Evolutionary conservation across 2,797 vertebrate genomes (phyloP).

Genomic region (Decapterus maruadsi): DNA sequence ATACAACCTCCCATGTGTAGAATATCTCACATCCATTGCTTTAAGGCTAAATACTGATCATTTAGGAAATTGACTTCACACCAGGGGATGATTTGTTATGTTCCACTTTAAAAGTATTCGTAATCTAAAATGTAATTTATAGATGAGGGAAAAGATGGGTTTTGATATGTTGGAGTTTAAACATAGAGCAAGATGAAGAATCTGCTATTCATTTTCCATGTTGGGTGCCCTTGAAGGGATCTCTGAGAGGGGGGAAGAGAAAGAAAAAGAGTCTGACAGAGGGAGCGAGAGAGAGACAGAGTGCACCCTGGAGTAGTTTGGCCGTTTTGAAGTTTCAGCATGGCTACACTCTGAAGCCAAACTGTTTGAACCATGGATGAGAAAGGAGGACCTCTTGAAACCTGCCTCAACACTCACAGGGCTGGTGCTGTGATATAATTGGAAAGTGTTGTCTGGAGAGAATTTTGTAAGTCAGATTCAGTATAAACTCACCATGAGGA

Average conservation of each 20-base stretch:
- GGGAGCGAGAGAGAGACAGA: slow-evolving; percentile 31
- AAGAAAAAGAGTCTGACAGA: slow-evolving; percentile 18
- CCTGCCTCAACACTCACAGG: slow-evolving; percentile 38
- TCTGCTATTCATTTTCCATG: slow-evolving; percentile 59
- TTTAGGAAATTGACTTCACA: slow-evolving; percentile 59
- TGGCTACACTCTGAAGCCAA: slow-evolving; percentile 67
- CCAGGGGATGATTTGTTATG: slow-evolving; percentile 55
- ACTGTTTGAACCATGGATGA: slow-evolving; percentile 68
- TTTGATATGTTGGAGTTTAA: slow-evolving; percentile 46
- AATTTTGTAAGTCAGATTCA: slow-evolving; percentile 40
- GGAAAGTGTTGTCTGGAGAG: slow-evolving; percentile 45
- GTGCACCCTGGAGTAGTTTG: slow-evolving; percentile 65
- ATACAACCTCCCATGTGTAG: slow-evolving; percentile 32
- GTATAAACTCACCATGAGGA: slow-evolving; percentile 28
- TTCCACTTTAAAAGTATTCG: slow-evolving; percentile 61
- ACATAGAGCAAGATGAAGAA: slow-evolving; percentile 52
- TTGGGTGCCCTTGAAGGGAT: slow-evolving; percentile 52
- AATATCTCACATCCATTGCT: slow-evolving; percentile 49
- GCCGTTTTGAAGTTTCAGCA: slow-evolving; percentile 66
- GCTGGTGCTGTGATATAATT: slow-evolving; percentile 51
- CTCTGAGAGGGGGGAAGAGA: slow-evolving; percentile 24
- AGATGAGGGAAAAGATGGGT: slow-evolving; percentile 38
- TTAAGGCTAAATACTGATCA: slow-evolving; percentile 61
- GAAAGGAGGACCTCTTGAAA: slow-evolving; percentile 63
- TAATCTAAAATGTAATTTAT: slow-evolving; percentile 63